phyloP scores from a whole-genome alignment of 2,797 vertebrate genomes.

The Nothura maculosa region DNA sequence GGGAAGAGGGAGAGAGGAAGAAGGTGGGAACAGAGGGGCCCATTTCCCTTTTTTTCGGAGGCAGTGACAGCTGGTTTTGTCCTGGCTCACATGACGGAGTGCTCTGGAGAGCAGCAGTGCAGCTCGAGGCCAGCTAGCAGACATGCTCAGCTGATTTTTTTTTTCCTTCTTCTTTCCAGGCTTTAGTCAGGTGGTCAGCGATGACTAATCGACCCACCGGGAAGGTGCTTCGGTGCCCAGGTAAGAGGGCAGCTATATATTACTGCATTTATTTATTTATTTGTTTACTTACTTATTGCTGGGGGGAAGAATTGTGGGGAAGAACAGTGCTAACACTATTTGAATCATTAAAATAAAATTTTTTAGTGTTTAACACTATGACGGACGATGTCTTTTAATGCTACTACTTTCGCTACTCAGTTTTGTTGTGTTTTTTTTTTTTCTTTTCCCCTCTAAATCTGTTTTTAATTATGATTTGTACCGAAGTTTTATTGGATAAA shows the following conservation, averaged over 20 bases:
- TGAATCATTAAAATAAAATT: background rate
- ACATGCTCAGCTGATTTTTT: slow-evolving; percentile 78
- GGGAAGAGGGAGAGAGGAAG: slow-evolving; percentile 74
- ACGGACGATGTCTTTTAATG: background rate
- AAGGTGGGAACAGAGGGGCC: slow-evolving; percentile 77
- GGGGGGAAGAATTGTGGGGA: background rate
- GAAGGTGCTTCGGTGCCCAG: slow-evolving; percentile 60
- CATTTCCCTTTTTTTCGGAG: slow-evolving; percentile 76
- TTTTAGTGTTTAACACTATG: background rate
- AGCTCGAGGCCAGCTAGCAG: slow-evolving; percentile 57
- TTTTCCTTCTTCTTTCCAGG: background rate
- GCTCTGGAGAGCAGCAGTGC: slow-evolving; percentile 63
- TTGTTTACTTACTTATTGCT: background rate
- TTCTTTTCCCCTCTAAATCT: background rate
- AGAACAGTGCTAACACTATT: slow-evolving; percentile 17
- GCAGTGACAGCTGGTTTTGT: slow-evolving; percentile 81
- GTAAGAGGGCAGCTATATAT: slow-evolving; percentile 53
- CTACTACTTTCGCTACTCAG: slow-evolving; percentile 16
- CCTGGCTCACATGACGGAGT: slow-evolving; percentile 72
- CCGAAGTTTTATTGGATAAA: slow-evolving; percentile 23
- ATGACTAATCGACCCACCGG: slow-evolving; percentile 61
- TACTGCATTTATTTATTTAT: background rate
- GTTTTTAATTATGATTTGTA: slow-evolving; percentile 46
- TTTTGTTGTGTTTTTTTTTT: background rate
- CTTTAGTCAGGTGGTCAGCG: slow-evolving; percentile 73